A percentile compares a stretch with the other conserved stretches of the same genome.
Evolutionary conservation across 2,888 invertebrate species (phyloP).

Genomic region (Campopleginae sp.): DNA sequence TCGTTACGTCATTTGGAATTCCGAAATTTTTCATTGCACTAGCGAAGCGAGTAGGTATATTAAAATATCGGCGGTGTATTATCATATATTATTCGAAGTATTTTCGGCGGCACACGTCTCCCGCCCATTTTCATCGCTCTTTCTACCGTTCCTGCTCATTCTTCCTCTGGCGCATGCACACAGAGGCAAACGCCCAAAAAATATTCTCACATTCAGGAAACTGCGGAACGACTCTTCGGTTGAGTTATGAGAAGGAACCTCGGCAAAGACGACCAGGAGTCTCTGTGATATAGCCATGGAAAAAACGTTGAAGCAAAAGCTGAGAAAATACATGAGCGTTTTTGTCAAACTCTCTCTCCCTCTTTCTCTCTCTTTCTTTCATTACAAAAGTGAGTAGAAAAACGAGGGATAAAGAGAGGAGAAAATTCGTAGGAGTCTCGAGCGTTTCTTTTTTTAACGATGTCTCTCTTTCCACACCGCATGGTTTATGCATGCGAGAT

Average conservation of each 20-base stretch:
- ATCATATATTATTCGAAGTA: constrained; percentile 59
- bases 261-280: constrained; percentile 44
- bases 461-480: constrained; percentile 15
- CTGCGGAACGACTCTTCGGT: constrained; percentile 54
- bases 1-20: constrained; percentile 40
- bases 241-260: constrained; percentile 54
- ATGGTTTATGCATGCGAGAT: constrained; percentile 67
- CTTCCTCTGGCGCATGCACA: neutral
- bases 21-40: constrained; percentile 28
- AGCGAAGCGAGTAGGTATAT: constrained; percentile 49
- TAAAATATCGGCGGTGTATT: constrained; percentile 63
- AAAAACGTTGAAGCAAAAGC: constrained; percentile 24
- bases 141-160: neutral
- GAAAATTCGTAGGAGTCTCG: constrained; percentile 19
- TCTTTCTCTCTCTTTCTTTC: neutral
- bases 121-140: constrained; percentile 37
- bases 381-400: neutral
- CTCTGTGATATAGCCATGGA: constrained; percentile 55
- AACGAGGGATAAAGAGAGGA: neutral
- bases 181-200: neutral
- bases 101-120: constrained; percentile 27
- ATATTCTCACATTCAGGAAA: constrained; percentile 11
- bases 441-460: constrained; percentile 32
- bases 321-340: constrained; percentile 49
- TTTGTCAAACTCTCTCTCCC: constrained; percentile 18